A percentile compares a stretch with the other conserved stretches of the same genome.
phyloP scores from a whole-genome alignment of 2,113 vertebrate genomes.

The Noctilio leporinus region DNA sequence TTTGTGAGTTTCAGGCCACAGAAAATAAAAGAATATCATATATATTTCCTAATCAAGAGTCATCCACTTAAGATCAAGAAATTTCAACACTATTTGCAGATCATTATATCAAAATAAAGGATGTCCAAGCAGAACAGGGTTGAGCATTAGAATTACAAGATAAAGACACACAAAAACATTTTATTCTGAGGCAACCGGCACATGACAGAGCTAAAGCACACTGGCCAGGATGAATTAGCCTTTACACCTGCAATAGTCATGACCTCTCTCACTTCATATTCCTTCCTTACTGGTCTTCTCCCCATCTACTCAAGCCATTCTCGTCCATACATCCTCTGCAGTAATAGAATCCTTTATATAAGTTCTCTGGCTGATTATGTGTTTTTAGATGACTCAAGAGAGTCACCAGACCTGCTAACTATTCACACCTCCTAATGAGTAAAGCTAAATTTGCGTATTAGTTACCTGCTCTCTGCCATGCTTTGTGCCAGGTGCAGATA shows the following conservation, averaged over 20 bases:
- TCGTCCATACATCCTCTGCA: neutral
- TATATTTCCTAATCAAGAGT: neutral
- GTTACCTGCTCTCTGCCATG: neutral
- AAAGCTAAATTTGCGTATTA: neutral
- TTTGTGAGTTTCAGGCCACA: neutral
- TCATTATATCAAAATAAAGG: neutral
- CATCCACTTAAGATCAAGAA: neutral
- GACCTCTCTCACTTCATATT: neutral
- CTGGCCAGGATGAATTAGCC: neutral
- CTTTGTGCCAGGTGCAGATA: neutral
- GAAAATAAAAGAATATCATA: neutral
- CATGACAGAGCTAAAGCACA: neutral
- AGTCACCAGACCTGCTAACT: neutral
- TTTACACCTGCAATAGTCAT: neutral
- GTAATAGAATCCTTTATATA: neutral
- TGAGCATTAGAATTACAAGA: neutral
- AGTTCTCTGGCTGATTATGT: neutral
- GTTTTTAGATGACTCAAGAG: neutral
- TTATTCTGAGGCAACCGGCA: neutral
- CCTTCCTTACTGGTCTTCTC: neutral
- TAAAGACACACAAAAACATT: neutral
- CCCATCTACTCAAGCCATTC: neutral
- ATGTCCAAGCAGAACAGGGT: neutral
- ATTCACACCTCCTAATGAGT: neutral
- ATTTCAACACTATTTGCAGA: neutral